phyloP scores from a whole-genome alignment of 2,888 invertebrate species.

The Agrenia bidenticulata region DNA sequence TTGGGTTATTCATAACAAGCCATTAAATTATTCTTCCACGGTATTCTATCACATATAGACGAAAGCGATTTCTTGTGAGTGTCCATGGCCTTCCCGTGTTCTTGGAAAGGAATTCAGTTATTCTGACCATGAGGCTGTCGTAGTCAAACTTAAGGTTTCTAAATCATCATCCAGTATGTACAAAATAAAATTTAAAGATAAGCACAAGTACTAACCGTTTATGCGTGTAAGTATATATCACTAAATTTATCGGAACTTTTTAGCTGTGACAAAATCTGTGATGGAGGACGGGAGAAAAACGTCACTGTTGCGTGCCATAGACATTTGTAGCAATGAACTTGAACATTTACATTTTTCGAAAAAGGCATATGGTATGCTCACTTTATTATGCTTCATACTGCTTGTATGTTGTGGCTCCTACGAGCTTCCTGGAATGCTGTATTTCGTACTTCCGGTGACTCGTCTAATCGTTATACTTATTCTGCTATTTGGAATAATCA shows the following conservation, averaged over 20 bases:
- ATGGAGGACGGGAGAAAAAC: constrained; percentile 29
- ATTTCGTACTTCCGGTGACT: constrained; percentile 37
- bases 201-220: no score
- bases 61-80: constrained; percentile 62
- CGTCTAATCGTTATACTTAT: constrained; percentile 41
- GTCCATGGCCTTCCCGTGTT: constrained; percentile 73
- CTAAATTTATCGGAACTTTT: no score
- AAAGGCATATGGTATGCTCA: constrained; percentile 45
- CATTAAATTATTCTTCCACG: constrained; percentile 24
- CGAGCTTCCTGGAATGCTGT: constrained; percentile 30
- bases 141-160: constrained; percentile 59
- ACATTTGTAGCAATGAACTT: constrained; percentile 64
- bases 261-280: neutral
- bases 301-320: constrained; percentile 63
- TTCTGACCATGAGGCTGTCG: constrained; percentile 87
- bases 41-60: constrained; percentile 56
- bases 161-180: neutral
- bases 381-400: constrained; percentile 40
- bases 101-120: constrained; percentile 73
- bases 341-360: constrained; percentile 58
- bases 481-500: constrained; percentile 58
- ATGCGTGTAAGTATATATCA: no score
- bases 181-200: neutral
- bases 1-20: no score
- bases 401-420: constrained; percentile 38